A percentile compares a stretch with the other conserved stretches of the same genome.
Conservation (phyloP, 1,140 invertebrate species). For the Drosophila lini region DNA sequence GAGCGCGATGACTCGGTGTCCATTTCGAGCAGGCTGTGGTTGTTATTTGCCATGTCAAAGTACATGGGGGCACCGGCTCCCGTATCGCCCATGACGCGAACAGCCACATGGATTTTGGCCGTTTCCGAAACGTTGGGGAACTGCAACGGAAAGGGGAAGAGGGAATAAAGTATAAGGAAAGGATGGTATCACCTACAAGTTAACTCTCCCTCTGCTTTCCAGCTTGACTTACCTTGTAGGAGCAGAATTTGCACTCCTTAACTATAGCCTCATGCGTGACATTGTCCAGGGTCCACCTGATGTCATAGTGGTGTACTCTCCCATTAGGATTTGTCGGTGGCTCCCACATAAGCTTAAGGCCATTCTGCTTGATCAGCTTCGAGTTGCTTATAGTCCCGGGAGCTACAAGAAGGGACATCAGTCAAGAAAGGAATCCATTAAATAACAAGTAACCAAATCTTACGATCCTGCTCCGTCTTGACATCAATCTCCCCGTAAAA, state of each 20-base stretch:
- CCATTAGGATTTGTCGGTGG: conserved; percentile 78
- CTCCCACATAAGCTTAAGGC: conserved; percentile 74
- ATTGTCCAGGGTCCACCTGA: conserved; percentile 78
- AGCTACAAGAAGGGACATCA: conserved; percentile 26
- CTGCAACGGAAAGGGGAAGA: conserved; percentile 19
- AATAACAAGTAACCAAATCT: conserved; percentile 2
- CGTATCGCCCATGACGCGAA: conserved; percentile 78
- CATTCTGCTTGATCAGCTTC: conserved; percentile 63
- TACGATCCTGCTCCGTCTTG: conserved; percentile 76
- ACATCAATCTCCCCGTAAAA: conserved; percentile 80
- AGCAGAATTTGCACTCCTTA: conserved; percentile 57
- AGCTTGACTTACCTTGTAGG: conserved; percentile 56
- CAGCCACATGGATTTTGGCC: conserved; percentile 77
- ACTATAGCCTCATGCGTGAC: conserved; percentile 76
- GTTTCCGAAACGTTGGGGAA: conserved; percentile 80
- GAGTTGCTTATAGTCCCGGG: conserved; percentile 78
- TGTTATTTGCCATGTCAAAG: conserved; percentile 68
- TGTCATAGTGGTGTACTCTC: conserved; percentile 75
- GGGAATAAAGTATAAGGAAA: not conserved
- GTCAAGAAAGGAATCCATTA: not conserved
- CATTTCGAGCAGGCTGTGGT: conserved; percentile 45
- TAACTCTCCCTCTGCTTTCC: not conserved
- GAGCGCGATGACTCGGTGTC: conserved; percentile 43
- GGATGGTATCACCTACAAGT: not conserved
- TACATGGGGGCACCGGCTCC: conserved; percentile 77